Evolutionary conservation across 1,140 invertebrate species (phyloP), one percentile per base, ranked within the genome.

Genomic region (Coelopa frigida): DNA sequence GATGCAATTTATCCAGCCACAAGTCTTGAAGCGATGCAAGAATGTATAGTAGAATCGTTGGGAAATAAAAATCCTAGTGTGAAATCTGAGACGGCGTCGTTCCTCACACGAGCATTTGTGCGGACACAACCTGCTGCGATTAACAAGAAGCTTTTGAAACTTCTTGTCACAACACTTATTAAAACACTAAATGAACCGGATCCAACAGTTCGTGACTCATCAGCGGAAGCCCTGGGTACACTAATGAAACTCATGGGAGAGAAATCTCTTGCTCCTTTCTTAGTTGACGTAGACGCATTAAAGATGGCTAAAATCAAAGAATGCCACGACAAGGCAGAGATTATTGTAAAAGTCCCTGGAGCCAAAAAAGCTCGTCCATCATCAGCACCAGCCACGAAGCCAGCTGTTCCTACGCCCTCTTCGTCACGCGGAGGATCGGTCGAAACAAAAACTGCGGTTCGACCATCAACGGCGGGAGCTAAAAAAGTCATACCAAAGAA

Each of bases 231-330:
- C 2, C 68, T 98, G 7, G 95, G 94, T n/a, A 94, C 90, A 0
- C 81, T 90, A 3, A 86, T 94, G 75, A 98, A 96, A 72, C 77
- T 95, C 3, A 84, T 96, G 10, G 87, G 93, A 15, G 95, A 98
- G 60, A 95, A 94, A 71, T 77, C 82, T 12, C 84, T 98, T 37
- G 76, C 77, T 31, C 84, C 90, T 0, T 89, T 95, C 58, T 73
- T 98, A 14, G 77, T 79, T 5, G 94, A 97, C 67, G 70, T 98
- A 3, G 94, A 91, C 64, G 81, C 83, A 31, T 69, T 96, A 4
- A 99, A 98, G 73, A 86, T 96, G 79, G 77, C 82, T 18, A 98
- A 98, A 77, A 93, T 98, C 14, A 93, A 95, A 70, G 95, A 98
- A 68, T 89, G 80, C 59, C 84, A 83, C 56, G 90, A 96, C 21